Base-by-base conservation (phyloP, 2,888 invertebrate genomes). In the Sacculina carcini region DNA sequence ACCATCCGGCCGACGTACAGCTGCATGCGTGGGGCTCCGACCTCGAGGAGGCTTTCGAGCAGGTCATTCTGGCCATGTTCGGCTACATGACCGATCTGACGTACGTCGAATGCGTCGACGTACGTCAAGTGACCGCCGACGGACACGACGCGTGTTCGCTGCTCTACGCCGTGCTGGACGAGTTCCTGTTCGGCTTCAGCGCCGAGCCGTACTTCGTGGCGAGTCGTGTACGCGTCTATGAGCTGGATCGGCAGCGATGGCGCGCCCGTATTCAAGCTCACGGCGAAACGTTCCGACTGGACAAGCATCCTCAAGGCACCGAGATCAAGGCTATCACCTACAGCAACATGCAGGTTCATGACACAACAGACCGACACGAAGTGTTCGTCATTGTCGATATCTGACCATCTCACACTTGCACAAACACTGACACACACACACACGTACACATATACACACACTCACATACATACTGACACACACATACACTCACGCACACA, bases 251-350 rank as follows among this genome's bases (percentile, higher is more conserved):
- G 51, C 78, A 79, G 60, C 79, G 79, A 59, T 84, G 85, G 63
- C 75, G 72, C 61, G 83, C 94, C 61, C 77, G 75, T 58, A 74
- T 75, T 2, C 65, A 62, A 53, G 74, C 73, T 5, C 85, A 78
- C 62, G 94, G 98, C n/a, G 98, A 98, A 69, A 79, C 83, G 60
- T 98, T 98, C 67, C 73, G 76, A 60, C 71, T 94, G 52, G 78
- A 78, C 2, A 92, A 86, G 66, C 96, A 98, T 69, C 86, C 92
- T 1, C 96, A 92, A 68, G 96, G 94, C 14, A 80, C 87, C 2
- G 98, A 99, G 69, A 89, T 98, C 3, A 98, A 98, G 66, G 98
- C 98, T 31, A 98, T 99, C 58, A 98, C 98, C 5, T 99, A 98
- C 67, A 94, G 96, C 7, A 89, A 92, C 51, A 96, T 98, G 96